Evolutionary conservation across 2,888 invertebrate genomes (phyloP).

Genomic region (Parnassius smintheus): DNA sequence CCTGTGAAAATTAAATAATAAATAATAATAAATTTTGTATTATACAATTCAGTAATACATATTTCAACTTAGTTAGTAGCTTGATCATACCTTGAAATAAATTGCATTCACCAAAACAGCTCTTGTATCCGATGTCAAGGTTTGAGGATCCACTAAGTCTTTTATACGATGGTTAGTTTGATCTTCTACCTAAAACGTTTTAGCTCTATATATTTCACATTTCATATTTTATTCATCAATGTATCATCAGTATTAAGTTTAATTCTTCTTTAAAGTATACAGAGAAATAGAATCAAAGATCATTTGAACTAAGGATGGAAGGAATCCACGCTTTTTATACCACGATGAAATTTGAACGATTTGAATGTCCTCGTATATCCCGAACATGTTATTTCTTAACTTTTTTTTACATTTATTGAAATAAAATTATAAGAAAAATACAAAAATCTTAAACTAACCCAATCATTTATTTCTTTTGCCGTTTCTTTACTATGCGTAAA

Average conservation of each 20-base stretch:
- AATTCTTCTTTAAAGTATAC: too few species aligned
- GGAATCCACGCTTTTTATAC: too few species aligned
- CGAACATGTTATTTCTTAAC: too few species aligned
- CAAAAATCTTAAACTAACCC: conserved; percentile 71
- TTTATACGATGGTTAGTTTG: conserved; percentile 68
- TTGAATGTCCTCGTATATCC: too few species aligned
- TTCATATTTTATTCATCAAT: too few species aligned
- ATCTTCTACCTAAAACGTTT: conserved; percentile 56
- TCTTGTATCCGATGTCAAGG: conserved; percentile 76
- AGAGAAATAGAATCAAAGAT: too few species aligned
- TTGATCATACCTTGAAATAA: conserved; percentile 87
- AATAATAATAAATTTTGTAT: background rate
- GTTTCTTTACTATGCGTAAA: conserved; percentile 74
- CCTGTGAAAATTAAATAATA: conserved; percentile 48
- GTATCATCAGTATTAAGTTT: too few species aligned
- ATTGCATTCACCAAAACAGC: conserved; percentile 91
- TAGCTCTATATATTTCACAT: too few species aligned
- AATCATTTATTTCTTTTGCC: conserved; percentile 85
- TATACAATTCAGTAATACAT: background rate
- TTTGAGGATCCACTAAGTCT: conserved; percentile 80
- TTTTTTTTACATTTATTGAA: background rate
- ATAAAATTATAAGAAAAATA: background rate
- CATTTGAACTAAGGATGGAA: too few species aligned
- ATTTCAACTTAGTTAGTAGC: background rate
- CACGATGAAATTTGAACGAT: too few species aligned